phyloP scores from a whole-genome alignment of 2,113 vertebrate genomes.

The Petromus typicus region DNA sequence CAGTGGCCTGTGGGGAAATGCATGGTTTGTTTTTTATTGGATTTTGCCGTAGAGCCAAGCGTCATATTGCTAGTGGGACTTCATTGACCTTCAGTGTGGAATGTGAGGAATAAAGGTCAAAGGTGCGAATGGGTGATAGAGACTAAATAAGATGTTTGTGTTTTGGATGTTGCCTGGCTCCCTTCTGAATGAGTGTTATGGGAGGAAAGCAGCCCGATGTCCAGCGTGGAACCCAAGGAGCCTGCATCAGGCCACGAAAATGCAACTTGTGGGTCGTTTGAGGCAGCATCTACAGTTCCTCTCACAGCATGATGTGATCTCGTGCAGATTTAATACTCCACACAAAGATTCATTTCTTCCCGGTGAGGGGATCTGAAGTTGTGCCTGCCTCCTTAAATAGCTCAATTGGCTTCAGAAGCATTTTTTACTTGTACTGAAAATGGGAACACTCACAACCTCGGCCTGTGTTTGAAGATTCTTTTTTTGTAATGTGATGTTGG shows the following conservation, averaged over 20 bases:
- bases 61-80: not conserved
- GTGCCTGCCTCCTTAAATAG: slow-evolving; percentile 21
- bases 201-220: not conserved
- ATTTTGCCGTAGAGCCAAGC: not conserved
- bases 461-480: not conserved
- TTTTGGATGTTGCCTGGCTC: not conserved
- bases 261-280: not conserved
- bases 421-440: slow-evolving; percentile 13
- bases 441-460: not conserved
- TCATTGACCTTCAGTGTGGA: not conserved
- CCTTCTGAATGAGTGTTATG: not conserved
- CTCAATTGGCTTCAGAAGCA: slow-evolving; percentile 15
- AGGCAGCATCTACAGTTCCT: not conserved
- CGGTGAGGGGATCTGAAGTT: not conserved
- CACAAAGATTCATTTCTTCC: not conserved
- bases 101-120: not conserved
- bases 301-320: not conserved
- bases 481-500: not conserved
- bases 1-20: slow-evolving; percentile 24
- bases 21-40: not conserved
- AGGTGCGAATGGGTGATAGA: not conserved
- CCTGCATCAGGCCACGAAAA: not conserved
- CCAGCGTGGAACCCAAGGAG: no score
- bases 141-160: not conserved
- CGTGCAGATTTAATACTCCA: not conserved